phyloP scores from a whole-genome alignment of 2,113 vertebrate species.

The Pteronura brasiliensis region DNA sequence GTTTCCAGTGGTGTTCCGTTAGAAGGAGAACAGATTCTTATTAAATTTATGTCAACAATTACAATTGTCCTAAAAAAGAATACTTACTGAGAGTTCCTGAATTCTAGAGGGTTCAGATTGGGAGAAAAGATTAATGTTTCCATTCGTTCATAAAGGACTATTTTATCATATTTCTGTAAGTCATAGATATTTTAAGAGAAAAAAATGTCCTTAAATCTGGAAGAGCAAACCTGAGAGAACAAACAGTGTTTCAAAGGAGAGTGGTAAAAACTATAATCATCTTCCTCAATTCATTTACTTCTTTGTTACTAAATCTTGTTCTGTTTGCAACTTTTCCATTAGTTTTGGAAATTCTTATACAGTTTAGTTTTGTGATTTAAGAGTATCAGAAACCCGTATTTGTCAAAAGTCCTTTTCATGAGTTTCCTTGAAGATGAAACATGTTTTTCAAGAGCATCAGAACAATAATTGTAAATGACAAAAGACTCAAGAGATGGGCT shows the following conservation, averaged over 20 bases:
- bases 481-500: not conserved
- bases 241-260: not conserved
- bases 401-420: not conserved
- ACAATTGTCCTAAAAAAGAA: not conserved
- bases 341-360: not conserved
- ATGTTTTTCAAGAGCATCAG: not conserved
- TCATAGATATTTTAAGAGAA: not conserved
- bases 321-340: not conserved
- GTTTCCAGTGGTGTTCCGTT: not conserved
- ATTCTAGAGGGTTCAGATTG: not conserved
- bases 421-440: not conserved
- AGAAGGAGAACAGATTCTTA: not conserved
- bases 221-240: not conserved
- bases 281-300: not conserved
- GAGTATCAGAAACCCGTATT: not conserved
- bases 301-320: not conserved
- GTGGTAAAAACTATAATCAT: not conserved
- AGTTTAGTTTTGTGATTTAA: not conserved
- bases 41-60: not conserved
- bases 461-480: not conserved
- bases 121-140: not conserved
- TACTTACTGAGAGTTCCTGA: not conserved
- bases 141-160: not conserved
- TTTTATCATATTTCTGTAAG: not conserved
- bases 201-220: not conserved